phyloP scores from a whole-genome alignment of 2,113 vertebrate genomes.

The Choloepus hoffmanni region DNA sequence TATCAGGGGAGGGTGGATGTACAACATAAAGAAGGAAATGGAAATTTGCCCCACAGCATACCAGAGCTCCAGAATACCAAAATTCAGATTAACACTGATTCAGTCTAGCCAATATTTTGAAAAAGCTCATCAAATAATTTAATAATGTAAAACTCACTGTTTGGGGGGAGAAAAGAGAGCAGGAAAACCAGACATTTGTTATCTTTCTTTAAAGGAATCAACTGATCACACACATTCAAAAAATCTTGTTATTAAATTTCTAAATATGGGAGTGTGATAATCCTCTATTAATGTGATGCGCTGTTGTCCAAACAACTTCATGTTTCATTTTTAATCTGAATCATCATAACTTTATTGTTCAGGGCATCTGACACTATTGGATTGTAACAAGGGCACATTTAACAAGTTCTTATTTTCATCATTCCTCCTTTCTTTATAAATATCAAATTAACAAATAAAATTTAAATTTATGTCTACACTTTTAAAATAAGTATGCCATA shows the following conservation, averaged over 20 bases:
- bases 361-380: not conserved
- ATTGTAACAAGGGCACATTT: not conserved
- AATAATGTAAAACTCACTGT: not conserved
- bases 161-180: not conserved
- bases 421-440: not conserved
- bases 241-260: not conserved
- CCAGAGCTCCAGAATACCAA: not conserved
- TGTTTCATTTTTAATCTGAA: not conserved
- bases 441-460: not conserved
- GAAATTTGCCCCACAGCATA: not conserved
- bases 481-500: not conserved
- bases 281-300: not conserved
- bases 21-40: not conserved
- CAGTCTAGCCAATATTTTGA: not conserved
- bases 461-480: not conserved
- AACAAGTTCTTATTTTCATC: slow-evolving; percentile 29
- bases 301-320: not conserved
- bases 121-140: slow-evolving; percentile 16
- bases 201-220: not conserved
- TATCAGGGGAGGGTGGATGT: not conserved
- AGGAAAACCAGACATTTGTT: not conserved
- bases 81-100: not conserved
- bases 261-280: not conserved
- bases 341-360: not conserved
- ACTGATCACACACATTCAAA: not conserved